These are phyloP conservation scores for Pseudomyrmex concolor DNA, from an alignment of 1,140 invertebrate genomes.

Conservation along the genomic window DNA sequence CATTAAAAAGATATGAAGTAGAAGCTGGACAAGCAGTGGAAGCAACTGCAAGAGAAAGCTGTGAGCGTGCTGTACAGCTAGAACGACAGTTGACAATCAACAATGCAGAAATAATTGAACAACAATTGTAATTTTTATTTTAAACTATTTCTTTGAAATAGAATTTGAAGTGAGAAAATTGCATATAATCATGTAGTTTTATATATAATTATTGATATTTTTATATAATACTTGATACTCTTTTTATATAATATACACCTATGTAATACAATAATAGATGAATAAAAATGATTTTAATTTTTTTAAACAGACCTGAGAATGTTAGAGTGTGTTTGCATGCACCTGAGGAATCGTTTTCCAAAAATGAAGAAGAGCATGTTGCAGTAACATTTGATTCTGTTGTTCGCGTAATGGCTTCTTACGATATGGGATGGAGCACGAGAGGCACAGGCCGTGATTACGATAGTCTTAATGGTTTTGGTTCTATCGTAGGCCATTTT, in stretches of 20 bases:
- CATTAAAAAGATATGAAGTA: not conserved
- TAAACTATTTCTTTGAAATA: too few relatives aligned
- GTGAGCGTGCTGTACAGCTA: not conserved
- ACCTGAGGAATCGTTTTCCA: not conserved
- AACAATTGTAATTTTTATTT: not conserved
- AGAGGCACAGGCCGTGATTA: not conserved
- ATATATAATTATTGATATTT: too few relatives aligned
- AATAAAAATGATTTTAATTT: not conserved
- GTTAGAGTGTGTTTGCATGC: not conserved
- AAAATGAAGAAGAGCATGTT: not conserved
- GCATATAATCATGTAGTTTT: too few relatives aligned
- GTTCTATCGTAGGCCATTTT: not conserved
- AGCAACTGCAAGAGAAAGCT: constrained; percentile 18
- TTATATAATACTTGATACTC: too few relatives aligned
- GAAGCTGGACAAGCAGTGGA: constrained; percentile 2
- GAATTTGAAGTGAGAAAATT: too few relatives aligned
- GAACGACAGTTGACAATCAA: not conserved
- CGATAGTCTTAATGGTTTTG: constrained; percentile 5
- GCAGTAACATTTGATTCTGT: not conserved
- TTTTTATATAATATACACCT: too few relatives aligned
- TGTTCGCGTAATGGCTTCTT: not conserved
- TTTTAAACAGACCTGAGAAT: not conserved
- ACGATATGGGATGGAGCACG: constrained; percentile 13
- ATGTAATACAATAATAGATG: too few relatives aligned
- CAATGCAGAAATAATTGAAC: constrained; percentile 6